phyloP scores from a whole-genome alignment of 2,113 vertebrate species.

The Galbula dea region DNA sequence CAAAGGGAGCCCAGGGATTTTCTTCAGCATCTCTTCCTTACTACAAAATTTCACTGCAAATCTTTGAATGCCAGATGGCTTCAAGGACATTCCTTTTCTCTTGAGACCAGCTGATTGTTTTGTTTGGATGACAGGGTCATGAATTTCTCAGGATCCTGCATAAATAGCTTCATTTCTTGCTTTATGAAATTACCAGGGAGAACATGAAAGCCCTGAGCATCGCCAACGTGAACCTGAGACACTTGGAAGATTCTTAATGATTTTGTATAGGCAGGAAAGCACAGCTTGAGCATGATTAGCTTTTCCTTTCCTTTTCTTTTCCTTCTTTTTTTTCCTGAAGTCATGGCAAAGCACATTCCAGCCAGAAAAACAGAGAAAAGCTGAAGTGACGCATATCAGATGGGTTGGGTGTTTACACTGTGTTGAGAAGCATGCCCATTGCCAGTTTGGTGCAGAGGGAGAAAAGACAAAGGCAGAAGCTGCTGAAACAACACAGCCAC shows the following conservation, averaged over 20 bases:
- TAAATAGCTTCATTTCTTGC: background rate
- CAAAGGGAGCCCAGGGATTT: background rate
- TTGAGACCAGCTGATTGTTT: background rate
- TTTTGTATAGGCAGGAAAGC: background rate
- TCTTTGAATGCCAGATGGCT: background rate
- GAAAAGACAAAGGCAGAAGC: background rate
- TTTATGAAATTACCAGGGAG: background rate
- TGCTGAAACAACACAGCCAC: background rate
- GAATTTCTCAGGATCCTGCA: background rate
- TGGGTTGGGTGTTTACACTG: slow-evolving; percentile 1
- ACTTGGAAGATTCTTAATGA: background rate
- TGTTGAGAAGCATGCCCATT: background rate
- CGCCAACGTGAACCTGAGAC: background rate
- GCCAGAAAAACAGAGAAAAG: background rate
- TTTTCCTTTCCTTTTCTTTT: background rate
- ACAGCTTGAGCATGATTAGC: background rate
- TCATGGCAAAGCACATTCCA: background rate
- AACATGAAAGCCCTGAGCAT: background rate
- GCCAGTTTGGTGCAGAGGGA: background rate
- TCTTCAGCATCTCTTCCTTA: background rate
- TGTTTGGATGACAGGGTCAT: background rate
- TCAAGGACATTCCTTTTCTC: background rate
- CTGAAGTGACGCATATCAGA: background rate
- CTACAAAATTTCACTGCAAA: background rate
- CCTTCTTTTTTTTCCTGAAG: background rate